Evolutionary conservation across 2,888 invertebrate genomes (phyloP).

Genomic region (Laspeyria flexula): DNA sequence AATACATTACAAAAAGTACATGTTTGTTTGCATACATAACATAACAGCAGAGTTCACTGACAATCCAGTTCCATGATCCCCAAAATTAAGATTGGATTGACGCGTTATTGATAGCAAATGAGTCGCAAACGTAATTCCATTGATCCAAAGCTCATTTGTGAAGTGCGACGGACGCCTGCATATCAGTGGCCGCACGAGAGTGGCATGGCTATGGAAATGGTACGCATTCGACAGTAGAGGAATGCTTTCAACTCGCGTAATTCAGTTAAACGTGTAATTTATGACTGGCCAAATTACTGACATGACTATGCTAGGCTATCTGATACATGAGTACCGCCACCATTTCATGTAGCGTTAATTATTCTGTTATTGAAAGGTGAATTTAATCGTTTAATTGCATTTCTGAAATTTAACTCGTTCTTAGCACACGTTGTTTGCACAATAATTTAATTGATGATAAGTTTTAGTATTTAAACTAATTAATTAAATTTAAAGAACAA

Average conservation of each 20-base stretch:
- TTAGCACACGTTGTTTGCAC: too few species aligned
- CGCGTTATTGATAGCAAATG: constrained; percentile 31
- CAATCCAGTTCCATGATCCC: too few species aligned
- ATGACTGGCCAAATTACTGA: constrained; percentile 82
- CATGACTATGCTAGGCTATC: constrained; percentile 70
- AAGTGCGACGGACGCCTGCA: constrained; percentile 67
- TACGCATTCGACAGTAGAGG: constrained; percentile 69
- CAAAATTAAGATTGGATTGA: constrained; percentile 6
- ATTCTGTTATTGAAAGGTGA: constrained; percentile 22
- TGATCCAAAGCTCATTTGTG: constrained; percentile 72
- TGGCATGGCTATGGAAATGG: constrained; percentile 66
- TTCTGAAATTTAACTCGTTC: too few species aligned
- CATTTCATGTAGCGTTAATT: constrained; percentile 38
- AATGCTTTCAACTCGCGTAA: constrained; percentile 83
- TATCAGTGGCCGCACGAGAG: constrained; percentile 64
- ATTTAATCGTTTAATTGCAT: constrained; percentile 9
- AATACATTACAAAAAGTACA: too few species aligned
- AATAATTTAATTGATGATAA: too few species aligned
- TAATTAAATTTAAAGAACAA: too few species aligned
- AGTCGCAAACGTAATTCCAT: constrained; percentile 70
- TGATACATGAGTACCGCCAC: constrained; percentile 53
- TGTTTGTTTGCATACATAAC: too few species aligned
- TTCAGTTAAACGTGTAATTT: constrained; percentile 86
- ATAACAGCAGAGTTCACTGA: too few species aligned
- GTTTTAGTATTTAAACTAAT: too few species aligned